Percentiles rank a stretch among this genome's conserved stretches.
Conservation (phyloP, 2,113 vertebrate species). For the Equus quagga region DNA sequence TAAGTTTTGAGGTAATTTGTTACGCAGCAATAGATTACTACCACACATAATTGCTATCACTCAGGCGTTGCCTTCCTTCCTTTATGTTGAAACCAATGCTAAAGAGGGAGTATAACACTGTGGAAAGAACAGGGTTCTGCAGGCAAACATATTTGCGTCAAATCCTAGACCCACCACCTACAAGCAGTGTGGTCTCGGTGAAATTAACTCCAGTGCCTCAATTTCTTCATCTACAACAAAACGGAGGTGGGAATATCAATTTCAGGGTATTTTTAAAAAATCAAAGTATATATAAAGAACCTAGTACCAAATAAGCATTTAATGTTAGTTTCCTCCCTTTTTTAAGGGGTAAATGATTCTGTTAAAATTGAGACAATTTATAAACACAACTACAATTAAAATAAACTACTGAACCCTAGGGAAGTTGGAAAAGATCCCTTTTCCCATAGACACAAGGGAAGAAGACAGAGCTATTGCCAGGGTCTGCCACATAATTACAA, state of each 20-base stretch:
- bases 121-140: background rate
- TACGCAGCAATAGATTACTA: background rate
- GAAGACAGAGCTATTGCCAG: background rate
- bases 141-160: background rate
- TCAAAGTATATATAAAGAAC: background rate
- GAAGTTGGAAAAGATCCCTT: background rate
- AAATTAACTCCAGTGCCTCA: background rate
- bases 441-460: background rate
- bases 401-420: background rate
- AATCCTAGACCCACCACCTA: background rate
- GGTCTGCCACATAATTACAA: background rate
- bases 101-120: background rate
- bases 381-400: slow-evolving; percentile 47
- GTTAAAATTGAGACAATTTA: slow-evolving; percentile 26
- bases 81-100: slow-evolving; percentile 7
- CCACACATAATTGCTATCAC: background rate
- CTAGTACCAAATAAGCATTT: slow-evolving; percentile 31
- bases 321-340: background rate
- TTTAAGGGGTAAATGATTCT: slow-evolving; percentile 24
- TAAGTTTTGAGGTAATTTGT: slow-evolving; percentile 21
- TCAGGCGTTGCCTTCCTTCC: background rate
- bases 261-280: slow-evolving; percentile 17
- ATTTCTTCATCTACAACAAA: slow-evolving; percentile 49
- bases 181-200: background rate
- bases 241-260: background rate